These are phyloP conservation scores for Mandrillus leucophaeus DNA, from an alignment of 2,113 vertebrate species.

Conservation along the genomic window DNA sequence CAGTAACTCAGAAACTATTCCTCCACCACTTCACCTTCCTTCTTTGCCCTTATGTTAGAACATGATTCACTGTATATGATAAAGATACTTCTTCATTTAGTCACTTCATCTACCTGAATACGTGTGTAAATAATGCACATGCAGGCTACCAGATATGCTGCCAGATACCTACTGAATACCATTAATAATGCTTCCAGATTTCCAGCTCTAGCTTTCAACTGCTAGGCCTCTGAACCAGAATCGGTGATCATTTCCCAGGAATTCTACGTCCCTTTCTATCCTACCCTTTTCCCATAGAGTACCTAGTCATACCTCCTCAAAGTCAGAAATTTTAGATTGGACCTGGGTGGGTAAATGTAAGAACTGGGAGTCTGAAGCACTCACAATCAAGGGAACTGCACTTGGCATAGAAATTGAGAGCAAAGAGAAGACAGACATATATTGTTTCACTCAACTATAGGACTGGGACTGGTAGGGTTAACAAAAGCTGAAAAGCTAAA, in stretches of 20 bases:
- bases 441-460: neutral
- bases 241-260: neutral
- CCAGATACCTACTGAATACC: neutral
- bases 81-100: neutral
- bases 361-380: neutral
- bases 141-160: neutral
- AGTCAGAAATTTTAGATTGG: neutral
- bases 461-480: neutral
- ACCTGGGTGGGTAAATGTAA: neutral
- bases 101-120: neutral
- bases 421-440: accelerated
- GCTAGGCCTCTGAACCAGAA: neutral
- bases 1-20: neutral
- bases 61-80: neutral
- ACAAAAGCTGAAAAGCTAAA: neutral
- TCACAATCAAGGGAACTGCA: neutral
- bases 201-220: neutral
- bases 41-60: neutral
- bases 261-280: neutral
- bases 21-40: neutral
- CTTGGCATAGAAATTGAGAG: neutral
- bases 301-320: neutral
- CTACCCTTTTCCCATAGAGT: neutral
- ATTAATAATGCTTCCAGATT: neutral
- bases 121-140: neutral